Conservation (phyloP, 2,888 invertebrate species). For the Pyrgus malvae region DNA sequence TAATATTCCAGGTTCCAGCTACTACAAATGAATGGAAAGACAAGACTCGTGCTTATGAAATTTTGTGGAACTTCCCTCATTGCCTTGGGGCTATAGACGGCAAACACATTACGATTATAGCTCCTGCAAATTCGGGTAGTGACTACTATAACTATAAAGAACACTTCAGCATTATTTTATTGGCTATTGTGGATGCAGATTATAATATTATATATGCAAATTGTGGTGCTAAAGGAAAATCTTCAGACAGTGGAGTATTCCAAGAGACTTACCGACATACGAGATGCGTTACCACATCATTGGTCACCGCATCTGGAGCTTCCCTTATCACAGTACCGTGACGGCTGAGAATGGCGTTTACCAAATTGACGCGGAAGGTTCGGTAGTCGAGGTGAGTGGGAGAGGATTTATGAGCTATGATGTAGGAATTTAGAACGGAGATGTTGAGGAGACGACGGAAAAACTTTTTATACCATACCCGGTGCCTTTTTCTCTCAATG, state of each 20-base stretch:
- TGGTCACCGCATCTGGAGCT: too few relatives aligned
- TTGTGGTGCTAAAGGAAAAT: slow-evolving; percentile 38
- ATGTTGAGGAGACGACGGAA: too few relatives aligned
- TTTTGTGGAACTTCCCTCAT: background rate
- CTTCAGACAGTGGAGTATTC: slow-evolving; percentile 41
- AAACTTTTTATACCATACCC: too few relatives aligned
- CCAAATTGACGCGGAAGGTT: too few relatives aligned
- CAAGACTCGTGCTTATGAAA: background rate
- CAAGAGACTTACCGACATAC: slow-evolving; percentile 38
- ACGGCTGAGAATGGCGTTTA: too few relatives aligned
- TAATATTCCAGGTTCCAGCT: background rate
- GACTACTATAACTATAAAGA: slow-evolving; percentile 31
- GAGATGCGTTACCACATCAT: too few relatives aligned
- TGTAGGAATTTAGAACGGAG: too few relatives aligned
- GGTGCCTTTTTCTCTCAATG: too few relatives aligned
- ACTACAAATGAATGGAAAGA: background rate
- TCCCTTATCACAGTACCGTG: too few relatives aligned
- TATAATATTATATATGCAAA: slow-evolving; percentile 39
- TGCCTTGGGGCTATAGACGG: background rate
- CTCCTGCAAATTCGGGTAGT: background rate
- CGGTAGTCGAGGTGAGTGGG: too few relatives aligned
- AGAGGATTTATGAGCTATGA: too few relatives aligned
- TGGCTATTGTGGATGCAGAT: slow-evolving; percentile 38
- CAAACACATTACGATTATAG: background rate
- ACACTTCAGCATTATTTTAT: slow-evolving; percentile 37